Base-by-base conservation (phyloP, 2,888 invertebrate genomes). In the Spodoptera exigua region DNA sequence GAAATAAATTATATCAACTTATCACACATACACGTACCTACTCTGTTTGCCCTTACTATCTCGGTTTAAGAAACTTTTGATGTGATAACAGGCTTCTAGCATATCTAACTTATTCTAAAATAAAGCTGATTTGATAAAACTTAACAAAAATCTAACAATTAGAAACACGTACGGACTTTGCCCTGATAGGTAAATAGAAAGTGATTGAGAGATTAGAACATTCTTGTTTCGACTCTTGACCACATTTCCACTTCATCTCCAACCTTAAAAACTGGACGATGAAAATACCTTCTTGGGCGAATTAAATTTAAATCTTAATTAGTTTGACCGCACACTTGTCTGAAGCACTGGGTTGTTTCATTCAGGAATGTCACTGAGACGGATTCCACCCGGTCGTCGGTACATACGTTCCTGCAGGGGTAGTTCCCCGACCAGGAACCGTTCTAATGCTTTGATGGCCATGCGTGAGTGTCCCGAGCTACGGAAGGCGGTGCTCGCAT, bases 401-500 rank as follows among this genome's bases (percentile, higher is more conserved):
- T 96, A 98, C 81, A 98, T 96, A 70, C 97, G 95, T 80, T 98
- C 96, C 14, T 95, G 94, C 68, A 95, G 83, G 0, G 98, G 97
- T 17, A 98, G 93, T 80, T 97, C 96, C 0, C 98, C 98, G 18
- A 98, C 95, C 2, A 96, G 88, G 87, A 96, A 97, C n/a, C 95
- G 95, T 40, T 96, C 95, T 62, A 98, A 90, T 17, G 95, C 95
- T 62, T 95, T 94, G 21, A 95, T 88, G 0, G 97, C 97, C 63
- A 91, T 93, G 12, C 93, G 92, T 3, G 97, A 96, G 82, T 98
- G 98, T 0, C 98, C 97, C 0, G 96, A 96, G 46, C 97, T 96
- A 13, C 97, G 95, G 90, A 98, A 98, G 0, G 98, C 97, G 1
- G 97, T 94, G 21, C 97, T 98, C 0, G 97, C 98, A 86, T 98